Evolutionary conservation across 2,888 invertebrate species (phyloP).

Genomic region (Leucoptera coffeella): DNA sequence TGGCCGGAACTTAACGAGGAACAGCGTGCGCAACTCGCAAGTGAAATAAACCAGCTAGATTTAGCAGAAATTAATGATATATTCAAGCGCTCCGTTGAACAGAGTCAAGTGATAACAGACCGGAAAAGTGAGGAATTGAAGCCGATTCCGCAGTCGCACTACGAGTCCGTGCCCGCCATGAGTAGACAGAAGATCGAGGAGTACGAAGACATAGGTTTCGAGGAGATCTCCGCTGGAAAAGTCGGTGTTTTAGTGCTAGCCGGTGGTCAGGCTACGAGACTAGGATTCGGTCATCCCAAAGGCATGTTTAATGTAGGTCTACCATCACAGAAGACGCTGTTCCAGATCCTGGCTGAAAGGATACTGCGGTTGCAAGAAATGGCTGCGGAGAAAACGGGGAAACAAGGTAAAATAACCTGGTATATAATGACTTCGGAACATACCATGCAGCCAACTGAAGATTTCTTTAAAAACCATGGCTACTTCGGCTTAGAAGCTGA

Average conservation of each 20-base stretch:
- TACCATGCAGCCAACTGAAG: constrained; percentile 77
- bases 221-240: constrained; percentile 57
- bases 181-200: constrained; percentile 53
- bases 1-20: constrained; percentile 66
- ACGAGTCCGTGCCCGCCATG: constrained; percentile 70
- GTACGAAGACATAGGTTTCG: constrained; percentile 65
- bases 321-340: constrained; percentile 84
- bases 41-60: constrained; percentile 64
- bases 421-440: constrained; percentile 98
- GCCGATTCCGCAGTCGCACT: constrained; percentile 75
- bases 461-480: constrained; percentile 72
- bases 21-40: constrained; percentile 52
- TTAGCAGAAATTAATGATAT: constrained; percentile 64
- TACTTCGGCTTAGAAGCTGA: constrained; percentile 82
- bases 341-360: constrained; percentile 94
- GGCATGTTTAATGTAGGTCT: constrained; percentile 94
- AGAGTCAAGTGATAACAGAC: constrained; percentile 55
- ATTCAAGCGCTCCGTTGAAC: constrained; percentile 59
- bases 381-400: constrained; percentile 63
- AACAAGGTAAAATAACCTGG: constrained; percentile 62
- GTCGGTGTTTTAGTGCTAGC: constrained; percentile 91
- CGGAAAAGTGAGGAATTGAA: constrained; percentile 76
- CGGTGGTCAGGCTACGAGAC: constrained; percentile 95
- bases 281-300: constrained; percentile 93
- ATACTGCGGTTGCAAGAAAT: constrained; percentile 72